Evolutionary conservation across 2,113 vertebrate species (phyloP), one percentile per base, ranked within the genome.

Genomic region (Podocnemis expansa): DNA sequence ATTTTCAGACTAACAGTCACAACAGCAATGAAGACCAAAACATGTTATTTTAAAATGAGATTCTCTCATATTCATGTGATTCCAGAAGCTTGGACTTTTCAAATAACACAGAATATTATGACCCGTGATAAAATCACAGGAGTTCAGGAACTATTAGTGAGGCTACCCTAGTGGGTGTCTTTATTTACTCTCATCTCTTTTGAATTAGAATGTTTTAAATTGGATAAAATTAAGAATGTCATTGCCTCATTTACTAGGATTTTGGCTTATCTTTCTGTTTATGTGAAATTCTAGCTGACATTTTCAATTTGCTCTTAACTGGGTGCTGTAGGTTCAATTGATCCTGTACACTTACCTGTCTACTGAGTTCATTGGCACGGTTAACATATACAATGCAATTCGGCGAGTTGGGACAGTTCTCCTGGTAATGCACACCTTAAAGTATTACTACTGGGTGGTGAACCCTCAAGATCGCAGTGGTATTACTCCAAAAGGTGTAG

Each of bases 401-500:
- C 98, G 99, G 41, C 98, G 99, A 84, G 99, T 99, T 83, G 99
- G 99, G 55, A 99, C 99, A 0, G 99, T 99, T 43, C 98, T 99
- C 16, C 97, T 99, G 96, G 98, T 99, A 97, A 99, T 99, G 99
- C 99, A 99, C 84, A 99, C 99, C 3, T 97, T 99, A 3, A 99
- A 99, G 93, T 99, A 99, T 97, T 99, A 99, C 96, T 99, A 99
- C 96, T 99, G 99, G 99, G 98, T 99, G 25, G 96, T 99, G 94
- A 99, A 99, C 97, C 99, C 99, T 70, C 99, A 99, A 95, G 98
- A 99, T 97, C 98, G 99, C 93, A 99, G 99, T 80, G 99, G 99
- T 47, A 98, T 99, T 80, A 89, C 97, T 34, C 99, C 99, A 70
- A 99, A 99, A 97, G 99, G 99, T 55, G 49, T 98, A 17, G 99